Base-by-base conservation (phyloP, 2,113 vertebrate genomes). In the Rhinichthys klamathensis region DNA sequence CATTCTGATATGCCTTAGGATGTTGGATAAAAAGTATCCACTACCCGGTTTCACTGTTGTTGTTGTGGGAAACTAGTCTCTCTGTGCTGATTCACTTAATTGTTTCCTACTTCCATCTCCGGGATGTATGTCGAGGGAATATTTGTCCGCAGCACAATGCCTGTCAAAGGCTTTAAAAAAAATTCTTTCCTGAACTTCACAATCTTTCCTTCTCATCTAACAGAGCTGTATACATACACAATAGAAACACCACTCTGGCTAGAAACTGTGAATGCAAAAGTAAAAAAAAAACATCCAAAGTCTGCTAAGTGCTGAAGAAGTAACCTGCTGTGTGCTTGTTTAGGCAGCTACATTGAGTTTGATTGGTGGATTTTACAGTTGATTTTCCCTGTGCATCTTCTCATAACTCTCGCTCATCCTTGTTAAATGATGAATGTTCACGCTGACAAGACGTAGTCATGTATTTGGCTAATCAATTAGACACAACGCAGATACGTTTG, bases 381-480 rank as follows among this genome's bases (percentile, higher is more conserved):
- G 30, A 61, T 46, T 60, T 78, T 35, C 51, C 84, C 41, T 49
- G 41, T 49, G 41, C 72, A 15, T n/a, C 13, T 44, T 87, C 32
- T n/a, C 35, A n/a, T 82, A 58, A 82, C 72, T 80, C 87, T 67
- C 90, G 84, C 56, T 83, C 74, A 16, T 79, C 49, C 82, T 73
- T 72, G 25, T 58, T 73, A 87, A 79, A 84, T 90, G 91, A 91
- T 89, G 60, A 88, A 91, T 87, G 84, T 79, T 85, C 8, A 81
- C 49, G 58, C 80, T 87, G 86, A 87, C 79, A 44, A 87, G 87
- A 87, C 90, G 76, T 32, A 1, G 84, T 83, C 89, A 91, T 90
- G 88, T 60, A 90, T 91, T 77, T 73, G 77, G 81, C 86, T 89
- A 88, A 86, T 92, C 87, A 84, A 89, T 90, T 87, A 90, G 85